Evolutionary conservation across 1,140 invertebrate genomes (phyloP).

Genomic region (Eciton burchellii): DNA sequence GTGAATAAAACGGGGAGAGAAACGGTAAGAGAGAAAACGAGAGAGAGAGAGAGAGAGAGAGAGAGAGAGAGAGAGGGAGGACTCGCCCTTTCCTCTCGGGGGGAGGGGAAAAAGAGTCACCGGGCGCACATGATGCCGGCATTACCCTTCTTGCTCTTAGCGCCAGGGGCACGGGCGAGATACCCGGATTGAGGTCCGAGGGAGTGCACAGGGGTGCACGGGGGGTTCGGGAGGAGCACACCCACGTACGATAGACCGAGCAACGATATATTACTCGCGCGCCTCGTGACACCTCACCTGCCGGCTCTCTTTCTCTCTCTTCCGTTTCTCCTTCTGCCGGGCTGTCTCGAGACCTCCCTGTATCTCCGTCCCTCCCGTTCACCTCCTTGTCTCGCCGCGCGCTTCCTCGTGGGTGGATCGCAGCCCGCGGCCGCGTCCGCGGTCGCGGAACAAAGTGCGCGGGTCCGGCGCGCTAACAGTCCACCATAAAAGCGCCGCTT

Average conservation of each 20-base stretch:
- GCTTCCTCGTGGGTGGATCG: constrained; percentile 85
- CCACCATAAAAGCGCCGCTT: constrained; percentile 63
- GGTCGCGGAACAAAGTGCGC: constrained; percentile 74
- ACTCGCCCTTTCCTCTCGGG: constrained; percentile 15
- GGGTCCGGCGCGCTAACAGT: constrained; percentile 60
- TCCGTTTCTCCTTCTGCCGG: constrained; percentile 38
- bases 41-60: constrained; percentile 44
- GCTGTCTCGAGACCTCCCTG: constrained; percentile 37
- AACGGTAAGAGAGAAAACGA: background rate
- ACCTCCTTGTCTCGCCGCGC: constrained; percentile 48
- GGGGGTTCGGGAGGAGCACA: constrained; percentile 70
- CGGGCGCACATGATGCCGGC: constrained; percentile 70
- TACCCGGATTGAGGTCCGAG: constrained; percentile 64
- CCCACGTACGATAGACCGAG: constrained; percentile 79
- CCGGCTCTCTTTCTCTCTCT: constrained; percentile 70
- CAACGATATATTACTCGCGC: constrained; percentile 85
- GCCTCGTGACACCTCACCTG: constrained; percentile 85
- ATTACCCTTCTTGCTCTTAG: constrained; percentile 77
- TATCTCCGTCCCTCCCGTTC: constrained; percentile 26
- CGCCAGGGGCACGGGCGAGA: constrained; percentile 77
- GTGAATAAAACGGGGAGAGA: background rate
- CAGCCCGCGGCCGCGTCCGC: constrained; percentile 71
- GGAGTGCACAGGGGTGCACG: constrained; percentile 56
- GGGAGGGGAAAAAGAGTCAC: constrained; percentile 62
- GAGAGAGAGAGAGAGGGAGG: background rate